These are phyloP conservation scores for Rapana venosa DNA, from an alignment of 2,888 invertebrate genomes.

Conservation along the genomic window DNA sequence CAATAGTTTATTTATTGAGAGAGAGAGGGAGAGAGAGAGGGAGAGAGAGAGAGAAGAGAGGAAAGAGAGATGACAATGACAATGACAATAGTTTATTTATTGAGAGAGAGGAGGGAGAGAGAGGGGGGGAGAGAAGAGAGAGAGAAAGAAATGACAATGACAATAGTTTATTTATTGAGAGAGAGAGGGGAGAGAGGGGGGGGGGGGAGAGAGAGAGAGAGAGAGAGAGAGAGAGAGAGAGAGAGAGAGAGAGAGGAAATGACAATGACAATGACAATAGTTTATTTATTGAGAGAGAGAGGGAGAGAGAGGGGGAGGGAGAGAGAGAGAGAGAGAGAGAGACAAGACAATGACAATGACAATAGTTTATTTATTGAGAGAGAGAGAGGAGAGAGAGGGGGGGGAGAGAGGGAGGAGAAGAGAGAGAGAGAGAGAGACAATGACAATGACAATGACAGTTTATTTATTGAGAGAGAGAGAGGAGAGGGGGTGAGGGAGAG, in stretches of 20 bases:
- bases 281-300: background rate
- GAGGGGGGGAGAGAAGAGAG: background rate
- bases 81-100: no score
- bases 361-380: background rate
- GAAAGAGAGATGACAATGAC: background rate
- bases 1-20: background rate
- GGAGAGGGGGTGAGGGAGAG: background rate
- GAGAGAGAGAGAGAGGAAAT: background rate
- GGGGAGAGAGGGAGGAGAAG: conserved; percentile 6
- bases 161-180: background rate
- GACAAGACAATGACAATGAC: background rate
- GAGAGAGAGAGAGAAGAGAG: background rate
- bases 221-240: background rate
- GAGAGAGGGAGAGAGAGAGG: background rate
- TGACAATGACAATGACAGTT: background rate
- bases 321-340: conserved; percentile 26
- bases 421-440: background rate
- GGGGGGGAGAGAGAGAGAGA: background rate
- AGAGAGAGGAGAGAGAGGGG: background rate
- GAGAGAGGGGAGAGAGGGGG: background rate
- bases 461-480: conserved; percentile 1
- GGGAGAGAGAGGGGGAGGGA: background rate
- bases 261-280: background rate
- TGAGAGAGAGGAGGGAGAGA: background rate
- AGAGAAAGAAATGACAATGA: background rate